Conservation (phyloP, 53 echinoderm and acorn worm species). For the Paelopatides confundens region DNA sequence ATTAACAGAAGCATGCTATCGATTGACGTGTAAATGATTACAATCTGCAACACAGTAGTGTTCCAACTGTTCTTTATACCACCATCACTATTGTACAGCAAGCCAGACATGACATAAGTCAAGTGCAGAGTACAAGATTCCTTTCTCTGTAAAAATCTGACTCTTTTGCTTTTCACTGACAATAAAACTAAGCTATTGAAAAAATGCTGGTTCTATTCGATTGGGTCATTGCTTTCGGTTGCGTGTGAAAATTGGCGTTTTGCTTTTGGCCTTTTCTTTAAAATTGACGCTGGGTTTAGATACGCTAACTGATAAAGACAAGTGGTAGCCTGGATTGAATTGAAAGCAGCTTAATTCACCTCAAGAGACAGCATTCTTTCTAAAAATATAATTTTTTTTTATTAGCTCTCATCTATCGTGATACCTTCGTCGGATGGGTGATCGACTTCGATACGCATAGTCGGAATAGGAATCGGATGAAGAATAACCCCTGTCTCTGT, state of each 20-base stretch:
- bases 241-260: background rate
- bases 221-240: background rate
- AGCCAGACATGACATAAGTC: background rate
- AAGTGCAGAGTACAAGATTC: background rate
- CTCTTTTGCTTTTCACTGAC: too few relatives aligned
- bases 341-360: background rate
- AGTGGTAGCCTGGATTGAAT: background rate
- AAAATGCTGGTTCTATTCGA: slow-evolving; percentile 3
- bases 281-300: background rate
- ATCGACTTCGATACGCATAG: slow-evolving; percentile 91
- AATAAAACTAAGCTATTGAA: background rate
- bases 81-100: background rate
- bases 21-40: background rate
- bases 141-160: background rate
- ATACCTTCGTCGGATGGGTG: slow-evolving; percentile 99
- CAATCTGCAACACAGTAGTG: background rate
- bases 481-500: slow-evolving; percentile 72
- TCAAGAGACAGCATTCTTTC: slow-evolving; percentile 7
- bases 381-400: background rate
- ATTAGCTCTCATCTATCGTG: slow-evolving; percentile 50
- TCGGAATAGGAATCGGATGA: slow-evolving; percentile 76
- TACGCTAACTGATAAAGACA: background rate
- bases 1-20: background rate
- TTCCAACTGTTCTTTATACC: background rate
- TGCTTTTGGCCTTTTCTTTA: background rate